Evolutionary conservation across 2,113 vertebrate genomes (phyloP).

Genomic region (Aphelocoma coerulescens): DNA sequence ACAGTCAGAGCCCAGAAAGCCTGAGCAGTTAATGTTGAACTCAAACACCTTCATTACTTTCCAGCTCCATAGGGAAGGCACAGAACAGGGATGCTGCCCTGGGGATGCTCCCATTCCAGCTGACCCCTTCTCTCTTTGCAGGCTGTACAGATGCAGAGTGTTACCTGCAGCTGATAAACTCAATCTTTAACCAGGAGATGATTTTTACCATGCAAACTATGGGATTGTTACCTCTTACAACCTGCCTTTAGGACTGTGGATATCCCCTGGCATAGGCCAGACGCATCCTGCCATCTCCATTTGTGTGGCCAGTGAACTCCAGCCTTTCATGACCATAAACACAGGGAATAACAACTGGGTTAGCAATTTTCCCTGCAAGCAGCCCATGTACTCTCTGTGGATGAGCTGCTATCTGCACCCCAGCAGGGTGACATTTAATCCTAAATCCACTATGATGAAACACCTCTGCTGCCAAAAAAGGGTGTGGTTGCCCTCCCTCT

Average conservation of each 20-base stretch:
- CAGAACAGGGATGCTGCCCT: neutral
- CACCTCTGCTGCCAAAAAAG: neutral
- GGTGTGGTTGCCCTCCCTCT: neutral
- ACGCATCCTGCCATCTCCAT: neutral
- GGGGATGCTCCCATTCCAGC: neutral
- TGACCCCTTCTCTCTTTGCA: neutral
- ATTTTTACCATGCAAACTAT: neutral
- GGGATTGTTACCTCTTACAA: neutral
- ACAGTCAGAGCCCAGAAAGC: neutral
- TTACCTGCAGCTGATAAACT: neutral
- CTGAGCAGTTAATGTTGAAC: neutral
- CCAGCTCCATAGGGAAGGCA: neutral
- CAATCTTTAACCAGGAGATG: neutral
- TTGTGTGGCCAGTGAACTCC: neutral
- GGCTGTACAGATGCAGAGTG: neutral
- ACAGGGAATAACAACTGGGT: rapidly evolving
- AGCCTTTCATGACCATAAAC: neutral
- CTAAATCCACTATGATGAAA: neutral
- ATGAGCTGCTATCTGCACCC: neutral
- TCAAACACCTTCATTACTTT: neutral
- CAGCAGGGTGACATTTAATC: neutral
- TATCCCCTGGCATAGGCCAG: neutral
- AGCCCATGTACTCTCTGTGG: neutral
- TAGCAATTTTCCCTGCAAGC: neutral
- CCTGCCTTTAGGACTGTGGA: neutral